phyloP scores from a whole-genome alignment of 2,888 invertebrate genomes.

The Adelognathus sp. region DNA sequence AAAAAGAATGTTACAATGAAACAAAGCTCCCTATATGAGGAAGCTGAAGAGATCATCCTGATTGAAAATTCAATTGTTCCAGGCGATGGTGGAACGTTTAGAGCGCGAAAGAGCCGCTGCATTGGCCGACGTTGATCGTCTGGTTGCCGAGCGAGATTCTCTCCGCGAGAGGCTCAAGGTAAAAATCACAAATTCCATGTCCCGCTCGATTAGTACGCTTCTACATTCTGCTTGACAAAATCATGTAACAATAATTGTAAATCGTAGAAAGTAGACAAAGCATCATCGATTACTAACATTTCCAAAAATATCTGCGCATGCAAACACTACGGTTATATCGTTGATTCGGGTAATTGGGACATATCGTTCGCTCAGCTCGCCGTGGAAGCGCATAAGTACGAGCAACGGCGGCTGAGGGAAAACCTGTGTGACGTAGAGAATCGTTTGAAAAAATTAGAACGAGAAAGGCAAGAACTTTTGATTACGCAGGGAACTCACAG shows the following conservation, averaged over 20 bases:
- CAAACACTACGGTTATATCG: slow-evolving; percentile 37
- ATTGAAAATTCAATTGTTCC: slow-evolving; percentile 43
- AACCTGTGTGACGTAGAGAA: slow-evolving; percentile 82
- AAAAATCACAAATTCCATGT: slow-evolving; percentile 43
- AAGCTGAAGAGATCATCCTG: no score
- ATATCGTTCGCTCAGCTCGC: slow-evolving; percentile 70
- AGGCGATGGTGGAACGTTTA: slow-evolving; percentile 79
- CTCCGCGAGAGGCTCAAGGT: slow-evolving; percentile 84
- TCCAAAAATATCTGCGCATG: slow-evolving; percentile 37
- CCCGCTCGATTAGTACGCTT: neutral
- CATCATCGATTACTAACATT: neutral
- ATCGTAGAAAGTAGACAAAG: neutral
- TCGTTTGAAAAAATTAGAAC: slow-evolving; percentile 82
- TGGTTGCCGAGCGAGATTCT: slow-evolving; percentile 85
- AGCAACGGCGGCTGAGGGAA: slow-evolving; percentile 82
- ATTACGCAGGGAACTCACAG: slow-evolving; percentile 82
- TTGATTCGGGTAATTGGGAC: slow-evolving; percentile 53
- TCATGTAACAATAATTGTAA: neutral
- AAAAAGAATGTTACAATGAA: no score
- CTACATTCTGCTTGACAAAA: neutral
- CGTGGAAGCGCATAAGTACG: slow-evolving; percentile 81
- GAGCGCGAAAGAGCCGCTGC: slow-evolving; percentile 84
- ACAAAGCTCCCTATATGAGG: no score
- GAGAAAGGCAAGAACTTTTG: slow-evolving; percentile 82
- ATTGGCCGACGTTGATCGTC: slow-evolving; percentile 82